Base-by-base conservation (phyloP, 2,797 vertebrate genomes). In the Enteromius unitaeniatus region DNA sequence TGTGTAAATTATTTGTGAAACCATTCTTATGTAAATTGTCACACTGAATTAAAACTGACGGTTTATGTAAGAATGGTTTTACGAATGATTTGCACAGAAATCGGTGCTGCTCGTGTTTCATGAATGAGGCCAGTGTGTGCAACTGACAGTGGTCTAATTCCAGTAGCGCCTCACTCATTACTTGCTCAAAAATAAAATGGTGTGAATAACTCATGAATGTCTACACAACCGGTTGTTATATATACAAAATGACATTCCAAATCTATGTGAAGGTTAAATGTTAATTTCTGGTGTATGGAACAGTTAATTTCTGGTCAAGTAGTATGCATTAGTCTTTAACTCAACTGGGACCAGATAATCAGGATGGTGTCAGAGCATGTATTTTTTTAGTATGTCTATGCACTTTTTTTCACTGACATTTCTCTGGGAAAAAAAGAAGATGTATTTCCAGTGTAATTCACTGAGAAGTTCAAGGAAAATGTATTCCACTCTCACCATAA, bases 401-500 rank as follows among this genome's bases (percentile, higher is more conserved):
- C 5, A 51, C 53, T 28, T 72, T 69, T 9, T 87, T 86, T 81
- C 84, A 80, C 19, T 53, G 82, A 26, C 45, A 58, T 79, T 70
- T 69, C 77, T 83, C 65, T 23, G 72, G 76, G 68, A 78, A 87
- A 87, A 40, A 53, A 72, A 75, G 19, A 72, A 37, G 8, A 65
- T 73, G 8, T 74, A 82, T 79, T 85, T 86, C 81, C 79, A 80
- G 26, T 70, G 21, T 58, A 76, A 79, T 79, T 77, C 31, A 83
- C 58, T 62, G 37, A 79, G 51, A 69, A 82, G 80, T 84, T 86
- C 73, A 55, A 65, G 85, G 76, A 81, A 40, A 86, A 69, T 82
- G 40, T 86, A 37, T 85, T 84, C 37, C 65, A 85, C 70, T 81
- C 81, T 65, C 26, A 69, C 23, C 42, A 78, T 65, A 77, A 73